Conservation (phyloP, 2,113 vertebrate genomes). For the Chamaea fasciata region DNA sequence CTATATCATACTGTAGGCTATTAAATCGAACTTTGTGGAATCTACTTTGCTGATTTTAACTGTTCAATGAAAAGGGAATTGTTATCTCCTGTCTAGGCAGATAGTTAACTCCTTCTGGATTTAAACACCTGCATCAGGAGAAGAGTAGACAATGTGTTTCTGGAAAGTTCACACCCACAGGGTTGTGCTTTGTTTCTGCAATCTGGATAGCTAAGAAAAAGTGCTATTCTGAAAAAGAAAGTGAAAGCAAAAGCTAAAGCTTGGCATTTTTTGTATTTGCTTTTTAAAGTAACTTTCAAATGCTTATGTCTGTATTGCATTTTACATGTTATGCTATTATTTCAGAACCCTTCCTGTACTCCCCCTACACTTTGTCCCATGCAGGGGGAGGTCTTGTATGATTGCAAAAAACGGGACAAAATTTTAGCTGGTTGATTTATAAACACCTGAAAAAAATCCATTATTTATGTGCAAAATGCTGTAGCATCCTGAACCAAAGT, state of each 20-base stretch:
- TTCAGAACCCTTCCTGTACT: background rate
- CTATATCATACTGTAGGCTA: background rate
- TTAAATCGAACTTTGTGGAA: background rate
- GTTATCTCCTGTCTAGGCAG: background rate
- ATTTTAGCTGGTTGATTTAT: background rate
- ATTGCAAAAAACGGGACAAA: background rate
- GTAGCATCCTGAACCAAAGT: background rate
- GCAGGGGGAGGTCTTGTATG: background rate
- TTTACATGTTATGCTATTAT: background rate
- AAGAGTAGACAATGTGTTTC: background rate
- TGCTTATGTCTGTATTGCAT: background rate
- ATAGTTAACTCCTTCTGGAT: background rate
- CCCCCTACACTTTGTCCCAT: background rate
- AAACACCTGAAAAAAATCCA: background rate
- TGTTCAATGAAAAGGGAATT: conserved; percentile 9
- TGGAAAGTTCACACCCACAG: background rate
- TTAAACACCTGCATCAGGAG: background rate
- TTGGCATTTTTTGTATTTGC: background rate
- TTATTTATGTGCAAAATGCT: background rate
- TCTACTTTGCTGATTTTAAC: background rate
- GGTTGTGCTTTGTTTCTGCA: background rate
- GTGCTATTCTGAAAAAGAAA: background rate
- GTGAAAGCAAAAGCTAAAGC: background rate
- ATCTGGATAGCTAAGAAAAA: background rate
- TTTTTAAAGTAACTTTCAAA: background rate